Percentiles rank a stretch among this genome's conserved stretches.
These are phyloP conservation scores for Sycophaga agraensis DNA, from an alignment of 1,140 invertebrate species.

Conservation along the genomic window DNA sequence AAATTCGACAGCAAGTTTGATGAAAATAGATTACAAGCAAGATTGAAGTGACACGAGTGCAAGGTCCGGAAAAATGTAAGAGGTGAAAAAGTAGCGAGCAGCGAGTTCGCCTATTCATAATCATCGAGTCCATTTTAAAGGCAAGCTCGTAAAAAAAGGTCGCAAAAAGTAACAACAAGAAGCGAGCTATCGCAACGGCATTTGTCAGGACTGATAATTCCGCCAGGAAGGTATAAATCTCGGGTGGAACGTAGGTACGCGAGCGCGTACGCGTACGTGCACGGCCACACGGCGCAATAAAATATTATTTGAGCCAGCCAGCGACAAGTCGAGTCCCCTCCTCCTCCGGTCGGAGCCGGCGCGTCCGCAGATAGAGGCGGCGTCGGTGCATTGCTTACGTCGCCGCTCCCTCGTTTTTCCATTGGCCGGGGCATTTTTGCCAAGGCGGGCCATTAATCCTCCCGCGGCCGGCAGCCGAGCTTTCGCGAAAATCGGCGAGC, in stretches of 20 bases:
- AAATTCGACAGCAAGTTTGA: no score
- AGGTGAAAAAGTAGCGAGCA: no score
- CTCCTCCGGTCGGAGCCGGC: not conserved
- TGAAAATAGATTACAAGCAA: no score
- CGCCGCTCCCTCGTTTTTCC: not conserved
- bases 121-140: not conserved
- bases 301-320: constrained; percentile 17
- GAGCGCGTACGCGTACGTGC: not conserved
- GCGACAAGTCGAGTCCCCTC: not conserved
- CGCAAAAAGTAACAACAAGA: not conserved
- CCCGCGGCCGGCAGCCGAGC: not conserved
- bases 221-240: constrained; percentile 25
- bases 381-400: no score
- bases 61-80: no score
- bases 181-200: not conserved
- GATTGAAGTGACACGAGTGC: no score
- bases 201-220: constrained; percentile 19
- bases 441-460: constrained; percentile 19
- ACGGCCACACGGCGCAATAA: not conserved
- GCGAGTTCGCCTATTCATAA: not conserved
- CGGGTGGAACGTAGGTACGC: no score
- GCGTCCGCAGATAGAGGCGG: not conserved
- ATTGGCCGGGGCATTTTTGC: not conserved
- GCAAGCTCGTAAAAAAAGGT: not conserved
- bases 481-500: constrained; percentile 23